Evolutionary conservation across 1,140 invertebrate genomes (phyloP).

Genomic region (Pinna nobilis): DNA sequence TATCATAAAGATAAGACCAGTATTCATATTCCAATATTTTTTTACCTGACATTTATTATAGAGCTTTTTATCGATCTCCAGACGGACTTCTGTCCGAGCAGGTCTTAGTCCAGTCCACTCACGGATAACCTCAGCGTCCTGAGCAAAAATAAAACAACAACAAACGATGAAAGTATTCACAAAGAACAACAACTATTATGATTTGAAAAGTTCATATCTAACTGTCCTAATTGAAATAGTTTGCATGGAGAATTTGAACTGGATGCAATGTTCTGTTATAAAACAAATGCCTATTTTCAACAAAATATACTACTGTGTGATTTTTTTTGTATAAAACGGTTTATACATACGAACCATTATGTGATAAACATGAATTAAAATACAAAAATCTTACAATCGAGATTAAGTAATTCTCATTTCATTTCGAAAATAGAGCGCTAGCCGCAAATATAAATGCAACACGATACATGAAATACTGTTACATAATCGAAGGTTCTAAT

Average conservation of each 20-base stretch:
- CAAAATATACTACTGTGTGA: not conserved
- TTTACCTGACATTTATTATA: not conserved
- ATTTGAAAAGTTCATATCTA: not conserved
- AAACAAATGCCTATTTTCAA: not conserved
- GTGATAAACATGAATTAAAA: too few species aligned
- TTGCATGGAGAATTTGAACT: too few species aligned
- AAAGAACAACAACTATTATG: not conserved
- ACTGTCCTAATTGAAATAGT: too few species aligned
- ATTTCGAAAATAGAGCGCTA: too few species aligned
- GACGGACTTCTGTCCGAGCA: slow-evolving; percentile 82
- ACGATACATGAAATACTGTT: too few species aligned
- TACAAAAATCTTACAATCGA: too few species aligned
- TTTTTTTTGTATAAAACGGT: too few species aligned
- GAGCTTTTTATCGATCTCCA: slow-evolving; percentile 79
- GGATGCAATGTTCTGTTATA: too few species aligned
- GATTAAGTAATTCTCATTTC: too few species aligned
- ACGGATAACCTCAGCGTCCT: slow-evolving; percentile 29
- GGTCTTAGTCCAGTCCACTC: slow-evolving; percentile 85
- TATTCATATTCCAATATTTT: not conserved
- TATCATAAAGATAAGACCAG: not conserved
- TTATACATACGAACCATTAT: too few species aligned
- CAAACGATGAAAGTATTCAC: not conserved
- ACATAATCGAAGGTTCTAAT: too few species aligned
- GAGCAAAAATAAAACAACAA: not conserved
- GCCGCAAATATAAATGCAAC: too few species aligned